Evolutionary conservation across 2,113 vertebrate species (phyloP).

Genomic region (Pelodiscus sinensis): DNA sequence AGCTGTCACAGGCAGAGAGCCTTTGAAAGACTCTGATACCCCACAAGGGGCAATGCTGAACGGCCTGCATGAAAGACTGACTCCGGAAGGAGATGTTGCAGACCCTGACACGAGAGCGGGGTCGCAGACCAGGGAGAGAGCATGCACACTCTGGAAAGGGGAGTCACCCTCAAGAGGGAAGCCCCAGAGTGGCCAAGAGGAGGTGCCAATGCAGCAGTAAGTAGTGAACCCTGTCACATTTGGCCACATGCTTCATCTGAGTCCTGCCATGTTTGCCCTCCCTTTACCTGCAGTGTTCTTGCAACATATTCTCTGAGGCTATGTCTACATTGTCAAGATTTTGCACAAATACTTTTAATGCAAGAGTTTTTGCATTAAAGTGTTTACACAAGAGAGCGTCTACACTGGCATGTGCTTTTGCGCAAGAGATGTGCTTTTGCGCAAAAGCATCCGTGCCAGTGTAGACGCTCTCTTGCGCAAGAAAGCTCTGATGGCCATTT

Average conservation of each 20-base stretch:
- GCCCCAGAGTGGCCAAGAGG: neutral
- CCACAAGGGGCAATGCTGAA: neutral
- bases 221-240: neutral
- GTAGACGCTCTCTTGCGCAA: too few relatives aligned
- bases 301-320: neutral
- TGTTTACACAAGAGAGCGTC: too few relatives aligned
- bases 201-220: neutral
- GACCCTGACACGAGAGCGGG: neutral
- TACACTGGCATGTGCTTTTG: too few relatives aligned
- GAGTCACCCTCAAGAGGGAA: neutral
- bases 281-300: neutral
- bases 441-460: too few relatives aligned
- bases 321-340: too few relatives aligned
- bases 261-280: neutral
- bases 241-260: accelerated
- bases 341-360: too few relatives aligned
- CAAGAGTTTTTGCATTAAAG: too few relatives aligned
- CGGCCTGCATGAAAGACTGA: neutral
- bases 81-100: neutral
- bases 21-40: neutral
- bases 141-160: neutral
- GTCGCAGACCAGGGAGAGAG: neutral
- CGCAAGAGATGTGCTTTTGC: too few relatives aligned
- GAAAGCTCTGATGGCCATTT: too few relatives aligned
- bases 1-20: too few relatives aligned